Evolutionary conservation across 2,888 invertebrate genomes (phyloP).

Genomic region (Lordiphosa fenestrarum): DNA sequence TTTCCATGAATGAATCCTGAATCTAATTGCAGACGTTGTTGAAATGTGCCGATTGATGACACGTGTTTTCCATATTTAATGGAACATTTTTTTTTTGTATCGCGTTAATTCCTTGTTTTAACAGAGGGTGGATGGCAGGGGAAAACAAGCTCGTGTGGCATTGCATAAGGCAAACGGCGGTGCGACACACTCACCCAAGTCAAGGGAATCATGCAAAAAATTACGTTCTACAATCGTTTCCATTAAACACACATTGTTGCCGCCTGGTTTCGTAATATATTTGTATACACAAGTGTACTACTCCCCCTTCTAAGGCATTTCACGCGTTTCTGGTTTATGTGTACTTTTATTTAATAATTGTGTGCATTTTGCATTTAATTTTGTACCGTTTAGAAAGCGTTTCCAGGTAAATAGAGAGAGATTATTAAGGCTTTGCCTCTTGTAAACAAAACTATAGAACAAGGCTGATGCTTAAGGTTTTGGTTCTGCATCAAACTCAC

Average conservation of each 20-base stretch:
- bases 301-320: constrained; percentile 1
- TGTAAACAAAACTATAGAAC: no score
- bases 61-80: constrained; percentile 23
- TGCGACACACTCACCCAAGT: not conserved
- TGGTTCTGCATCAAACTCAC: no score
- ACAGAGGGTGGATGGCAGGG: no score
- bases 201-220: constrained; percentile 28
- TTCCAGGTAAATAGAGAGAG: constrained; percentile 15
- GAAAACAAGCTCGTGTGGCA: not conserved
- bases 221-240: constrained; percentile 16
- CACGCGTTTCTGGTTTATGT: constrained; percentile 6
- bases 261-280: constrained; percentile 2
- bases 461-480: no score
- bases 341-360: not conserved
- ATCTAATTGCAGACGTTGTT: constrained; percentile 17
- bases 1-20: constrained; percentile 24
- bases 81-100: constrained; percentile 21
- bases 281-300: not conserved
- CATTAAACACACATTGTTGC: no score
- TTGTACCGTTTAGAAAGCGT: constrained; percentile 42
- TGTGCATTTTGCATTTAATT: constrained; percentile 45
- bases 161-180: constrained; percentile 20
- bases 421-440: not conserved
- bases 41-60: constrained; percentile 27
- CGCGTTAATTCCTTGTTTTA: constrained; percentile 12